Evolutionary conservation across 2,888 invertebrate species (phyloP), one percentile per base, ranked within the genome.

Genomic region (Lasioglossum calceatum): DNA sequence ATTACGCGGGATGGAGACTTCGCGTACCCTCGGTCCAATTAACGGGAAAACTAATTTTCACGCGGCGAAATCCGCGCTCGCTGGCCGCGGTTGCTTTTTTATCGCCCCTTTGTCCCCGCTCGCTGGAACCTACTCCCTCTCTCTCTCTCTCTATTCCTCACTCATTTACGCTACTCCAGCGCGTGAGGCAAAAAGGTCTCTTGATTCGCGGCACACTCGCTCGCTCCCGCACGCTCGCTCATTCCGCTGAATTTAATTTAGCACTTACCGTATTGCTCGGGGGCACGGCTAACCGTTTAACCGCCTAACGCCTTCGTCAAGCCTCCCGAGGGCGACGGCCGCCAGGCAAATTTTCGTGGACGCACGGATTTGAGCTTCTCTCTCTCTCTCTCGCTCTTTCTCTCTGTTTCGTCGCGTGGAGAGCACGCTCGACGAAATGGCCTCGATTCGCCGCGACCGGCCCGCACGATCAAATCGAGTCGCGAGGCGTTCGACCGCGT

Each of bases 41-140:
- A 94, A 93, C 93, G 87, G 86, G 93, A 94, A 94, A 94, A 93
- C 94, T 94, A 94, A 94, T 94, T 94, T 94, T 92, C 91, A 89
- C 90, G 82, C 87, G 81, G 80, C 86, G 81, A 90, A 88, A 89
- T 91, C 86, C 88, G 77, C 79, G 54, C 76, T 76, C 73, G 78
- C 44, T 88, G 16, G 7, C 36, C 19, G 36, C 23, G 36, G 86
- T 81, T 75, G 84, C 82, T 75, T 85, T 81, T 82, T 89, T 84
- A 71, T 79, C 72, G 82, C 80, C 76, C 82, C 82, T 85, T 82
- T 84, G 74, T 78, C 78, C 81, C 78, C 80, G 67, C 73, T 10
- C 47, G 64, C 64, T 73, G 12, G n/a, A 32, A 14, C 27, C 54
- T 47, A 50, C 23, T 78, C 77, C 78, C 76, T 58, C 61, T 4